Evolutionary conservation across 1,140 invertebrate genomes (phyloP), one percentile per base, ranked within the genome.

Genomic region (Drosophila littoralis): DNA sequence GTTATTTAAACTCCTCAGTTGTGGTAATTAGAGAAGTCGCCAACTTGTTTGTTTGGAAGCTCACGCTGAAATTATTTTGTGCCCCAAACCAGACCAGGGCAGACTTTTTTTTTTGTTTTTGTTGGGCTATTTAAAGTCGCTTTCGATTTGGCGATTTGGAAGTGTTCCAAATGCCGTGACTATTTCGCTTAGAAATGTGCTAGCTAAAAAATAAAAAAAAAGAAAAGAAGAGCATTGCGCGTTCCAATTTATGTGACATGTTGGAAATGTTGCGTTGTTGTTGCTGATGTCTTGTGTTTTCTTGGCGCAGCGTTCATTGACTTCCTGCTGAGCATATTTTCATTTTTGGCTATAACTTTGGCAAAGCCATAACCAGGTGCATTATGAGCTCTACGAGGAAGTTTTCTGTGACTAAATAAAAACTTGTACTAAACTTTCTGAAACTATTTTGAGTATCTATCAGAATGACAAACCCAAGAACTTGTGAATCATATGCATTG

Each of bases 161-260:
- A 81, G 50, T 68, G 74, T 86, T 85, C 81, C 81, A 85, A 85
- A 86, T 86, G 79, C 59, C 82, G 81, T 86, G 82, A 85, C 75
- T 84, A 58, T 76, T 86, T 78, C 54, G 59, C 77, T 75, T 58
- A 75, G 60, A 83, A 82, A 82, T 81, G 79, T 59, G 78, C 74
- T 57, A 61, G 38, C 17, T 12, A 51, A 59, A 36, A 64, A 46
- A 36, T 42, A 67, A 59, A 35, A 43, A 45, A 59, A 32, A 65
- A 68, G 33, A 35, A 43, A 45, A 59, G 36, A 65, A 68, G 33
- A 61, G 42, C 57, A 72, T 69, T 65, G 69, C 65, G 79, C 72
- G 72, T 79, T 81, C 80, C 75, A 82, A 82, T 82, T 82, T 79
- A 83, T 82, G 75, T 82, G 79, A 83, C 75, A 82, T 69, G 75